These are phyloP conservation scores for Cryptomyrus ogoouensis DNA, from an alignment of 2,113 vertebrate species.

Conservation along the genomic window DNA sequence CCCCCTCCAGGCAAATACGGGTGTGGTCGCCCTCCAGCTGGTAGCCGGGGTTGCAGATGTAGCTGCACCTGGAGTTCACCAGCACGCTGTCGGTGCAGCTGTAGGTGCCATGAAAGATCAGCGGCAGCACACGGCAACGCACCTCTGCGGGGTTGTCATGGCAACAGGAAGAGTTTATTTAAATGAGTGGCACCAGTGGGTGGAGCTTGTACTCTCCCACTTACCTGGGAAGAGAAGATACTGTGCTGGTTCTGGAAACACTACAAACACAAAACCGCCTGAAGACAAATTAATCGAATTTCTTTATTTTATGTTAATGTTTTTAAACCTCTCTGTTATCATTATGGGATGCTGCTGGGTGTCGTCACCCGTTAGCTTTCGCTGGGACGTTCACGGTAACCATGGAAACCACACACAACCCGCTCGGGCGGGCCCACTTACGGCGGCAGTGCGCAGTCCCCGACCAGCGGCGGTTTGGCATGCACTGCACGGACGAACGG, in stretches of 20 bases:
- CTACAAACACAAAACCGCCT: neutral
- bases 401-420: neutral
- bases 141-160: constrained; percentile 57
- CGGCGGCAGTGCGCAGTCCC: constrained; percentile 78
- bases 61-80: constrained; percentile 85
- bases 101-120: constrained; percentile 73
- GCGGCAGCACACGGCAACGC: constrained; percentile 70
- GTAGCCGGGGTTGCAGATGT: constrained; percentile 75
- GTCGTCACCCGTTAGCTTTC: neutral
- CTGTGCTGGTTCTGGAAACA: neutral
- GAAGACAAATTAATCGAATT: neutral
- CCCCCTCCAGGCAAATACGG: constrained; percentile 72
- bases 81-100: constrained; percentile 70
- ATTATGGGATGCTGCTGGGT: neutral
- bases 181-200: neutral
- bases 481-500: constrained; percentile 66
- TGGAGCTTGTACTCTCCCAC: neutral
- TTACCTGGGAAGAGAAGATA: neutral
- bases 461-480: constrained; percentile 81
- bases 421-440: constrained; percentile 54
- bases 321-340: neutral
- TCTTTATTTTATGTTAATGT: neutral
- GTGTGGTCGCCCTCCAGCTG: constrained; percentile 75
- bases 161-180: constrained; percentile 20
- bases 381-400: neutral